phyloP scores from a whole-genome alignment of 2,797 vertebrate genomes.

The Oryzias sinensis region DNA sequence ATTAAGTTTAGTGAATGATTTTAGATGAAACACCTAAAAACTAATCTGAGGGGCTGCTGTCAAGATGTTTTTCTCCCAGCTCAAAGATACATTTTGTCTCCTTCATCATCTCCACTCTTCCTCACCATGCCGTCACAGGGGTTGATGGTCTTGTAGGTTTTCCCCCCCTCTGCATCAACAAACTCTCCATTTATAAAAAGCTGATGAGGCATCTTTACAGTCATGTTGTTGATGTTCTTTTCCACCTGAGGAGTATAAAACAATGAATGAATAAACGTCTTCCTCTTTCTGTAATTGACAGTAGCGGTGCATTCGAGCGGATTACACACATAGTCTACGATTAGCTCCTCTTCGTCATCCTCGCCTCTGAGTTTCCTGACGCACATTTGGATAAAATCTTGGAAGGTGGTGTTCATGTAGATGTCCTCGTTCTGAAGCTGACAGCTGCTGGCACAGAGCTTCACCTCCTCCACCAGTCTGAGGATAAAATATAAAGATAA shows the following conservation, averaged over 20 bases:
- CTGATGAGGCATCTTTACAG: constrained; percentile 84
- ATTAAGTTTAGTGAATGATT: no score
- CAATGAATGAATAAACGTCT: background rate
- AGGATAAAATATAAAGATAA: background rate
- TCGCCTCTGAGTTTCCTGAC: constrained; percentile 85
- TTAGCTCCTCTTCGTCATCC: constrained; percentile 71
- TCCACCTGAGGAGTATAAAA: constrained; percentile 74
- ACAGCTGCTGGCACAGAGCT: constrained; percentile 76
- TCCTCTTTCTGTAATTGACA: background rate
- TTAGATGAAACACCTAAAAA: no score
- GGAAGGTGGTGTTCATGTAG: constrained; percentile 88
- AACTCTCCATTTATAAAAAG: constrained; percentile 87
- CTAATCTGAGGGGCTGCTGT: no score
- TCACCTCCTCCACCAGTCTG: constrained; percentile 88
- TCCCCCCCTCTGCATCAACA: constrained; percentile 81
- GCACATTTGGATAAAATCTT: constrained; percentile 86
- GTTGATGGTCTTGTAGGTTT: constrained; percentile 85
- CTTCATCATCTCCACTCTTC: no score
- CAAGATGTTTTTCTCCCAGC: no score
- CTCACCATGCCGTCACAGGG: constrained; percentile 81
- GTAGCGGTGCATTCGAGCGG: no score
- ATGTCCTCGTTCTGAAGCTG: constrained; percentile 88
- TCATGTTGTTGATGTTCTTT: constrained; percentile 81
- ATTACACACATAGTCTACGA: constrained; percentile 79
- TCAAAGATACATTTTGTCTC: no score